A percentile compares a stretch with the other conserved stretches of the same genome.
Evolutionary conservation across 2,888 invertebrate genomes (phyloP).

Genomic region (Trachelus troglodyta): DNA sequence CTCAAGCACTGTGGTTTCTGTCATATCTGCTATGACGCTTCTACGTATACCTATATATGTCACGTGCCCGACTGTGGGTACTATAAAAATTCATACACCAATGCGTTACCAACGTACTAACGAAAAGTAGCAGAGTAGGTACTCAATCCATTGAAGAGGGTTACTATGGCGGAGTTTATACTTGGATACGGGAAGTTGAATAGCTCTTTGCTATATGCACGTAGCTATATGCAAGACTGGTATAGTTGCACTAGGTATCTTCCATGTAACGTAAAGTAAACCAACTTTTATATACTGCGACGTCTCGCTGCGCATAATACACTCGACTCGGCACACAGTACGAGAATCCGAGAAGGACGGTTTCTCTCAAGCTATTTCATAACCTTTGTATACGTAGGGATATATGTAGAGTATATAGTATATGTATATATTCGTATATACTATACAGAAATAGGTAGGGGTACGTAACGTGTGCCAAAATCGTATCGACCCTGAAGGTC

Average conservation of each 20-base stretch:
- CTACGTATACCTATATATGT: background rate
- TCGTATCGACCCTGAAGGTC: conserved; percentile 51
- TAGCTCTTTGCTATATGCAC: conserved; percentile 29
- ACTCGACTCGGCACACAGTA: conserved; percentile 47
- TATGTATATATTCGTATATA: conserved; percentile 14
- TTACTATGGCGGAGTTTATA: conserved; percentile 12
- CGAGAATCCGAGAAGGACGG: conserved; percentile 34
- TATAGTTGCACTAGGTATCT: conserved; percentile 31
- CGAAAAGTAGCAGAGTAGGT: background rate
- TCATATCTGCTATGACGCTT: background rate
- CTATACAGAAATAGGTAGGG: conserved; percentile 21
- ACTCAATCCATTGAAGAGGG: conserved; percentile 34
- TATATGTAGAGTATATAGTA: conserved; percentile 6
- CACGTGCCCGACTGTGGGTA: background rate
- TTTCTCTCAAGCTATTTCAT: background rate
- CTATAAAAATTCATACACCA: background rate
- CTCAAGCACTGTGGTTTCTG: background rate
- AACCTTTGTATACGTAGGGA: background rate
- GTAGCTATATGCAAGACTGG: conserved; percentile 4
- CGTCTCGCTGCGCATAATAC: conserved; percentile 50
- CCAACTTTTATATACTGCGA: conserved; percentile 57
- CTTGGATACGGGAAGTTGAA: conserved; percentile 43
- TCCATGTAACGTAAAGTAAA: conserved; percentile 54
- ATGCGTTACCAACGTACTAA: background rate
- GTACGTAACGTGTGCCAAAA: conserved; percentile 57